Conservation (phyloP, 2,888 invertebrate species). For the Acanthosepion pharaonis region DNA sequence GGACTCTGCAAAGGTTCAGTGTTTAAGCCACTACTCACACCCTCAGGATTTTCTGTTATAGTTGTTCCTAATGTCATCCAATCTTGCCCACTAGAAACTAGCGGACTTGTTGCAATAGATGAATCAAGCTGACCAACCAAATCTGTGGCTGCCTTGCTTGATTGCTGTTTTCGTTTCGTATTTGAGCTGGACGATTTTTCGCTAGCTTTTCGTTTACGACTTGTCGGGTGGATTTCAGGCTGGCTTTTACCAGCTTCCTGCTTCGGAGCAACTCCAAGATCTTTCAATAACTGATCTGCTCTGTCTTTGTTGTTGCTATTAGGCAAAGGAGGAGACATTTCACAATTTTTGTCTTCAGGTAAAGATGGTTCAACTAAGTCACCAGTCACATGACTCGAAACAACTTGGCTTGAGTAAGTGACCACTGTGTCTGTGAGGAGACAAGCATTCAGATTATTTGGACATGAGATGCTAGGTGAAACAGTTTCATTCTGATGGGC, state of each 20-base stretch:
- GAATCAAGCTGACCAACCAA: background rate
- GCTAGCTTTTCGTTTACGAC: background rate
- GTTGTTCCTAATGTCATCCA: background rate
- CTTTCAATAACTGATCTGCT: background rate
- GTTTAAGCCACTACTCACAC: background rate
- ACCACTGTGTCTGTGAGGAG: background rate
- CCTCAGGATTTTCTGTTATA: background rate
- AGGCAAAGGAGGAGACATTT: background rate
- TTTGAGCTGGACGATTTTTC: background rate
- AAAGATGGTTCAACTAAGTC: background rate
- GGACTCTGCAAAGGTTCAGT: conserved; percentile 41
- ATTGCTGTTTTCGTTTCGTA: background rate
- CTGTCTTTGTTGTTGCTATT: background rate
- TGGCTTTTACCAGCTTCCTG: background rate
- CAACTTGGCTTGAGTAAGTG: background rate
- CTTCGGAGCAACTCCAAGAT: background rate
- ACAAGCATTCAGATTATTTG: background rate
- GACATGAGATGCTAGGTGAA: background rate
- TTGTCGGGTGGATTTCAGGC: background rate
- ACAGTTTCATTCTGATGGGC: background rate
- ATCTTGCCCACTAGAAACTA: conserved; percentile 23
- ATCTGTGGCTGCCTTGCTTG: background rate
- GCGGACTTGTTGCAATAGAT: background rate
- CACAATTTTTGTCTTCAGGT: background rate
- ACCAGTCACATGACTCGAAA: conserved; percentile 11